Conservation (phyloP, 2,797 vertebrate species). For the Spinibarbus caldwelli region DNA sequence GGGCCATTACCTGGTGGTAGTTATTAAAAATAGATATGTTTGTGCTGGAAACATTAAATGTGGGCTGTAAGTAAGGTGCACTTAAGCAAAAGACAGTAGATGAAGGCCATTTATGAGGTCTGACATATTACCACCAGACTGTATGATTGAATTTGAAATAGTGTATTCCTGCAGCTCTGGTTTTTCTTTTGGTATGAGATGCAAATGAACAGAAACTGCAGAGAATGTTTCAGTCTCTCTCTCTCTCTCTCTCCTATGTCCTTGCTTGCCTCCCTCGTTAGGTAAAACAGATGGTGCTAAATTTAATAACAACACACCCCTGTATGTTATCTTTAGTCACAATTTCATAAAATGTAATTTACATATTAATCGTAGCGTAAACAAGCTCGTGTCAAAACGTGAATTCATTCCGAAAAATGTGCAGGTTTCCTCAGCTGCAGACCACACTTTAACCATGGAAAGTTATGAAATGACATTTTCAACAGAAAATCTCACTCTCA, state of each 20-base stretch:
- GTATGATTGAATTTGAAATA: conserved; percentile 15
- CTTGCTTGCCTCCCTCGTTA: conserved; percentile 25
- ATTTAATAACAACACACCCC: conserved; percentile 34
- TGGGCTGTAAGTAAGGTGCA: conserved; percentile 75
- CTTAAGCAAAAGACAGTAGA: conserved; percentile 69
- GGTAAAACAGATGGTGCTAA: conserved; percentile 53
- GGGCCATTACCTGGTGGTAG: conserved; percentile 68
- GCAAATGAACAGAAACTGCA: conserved; percentile 15
- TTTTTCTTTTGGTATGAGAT: not conserved
- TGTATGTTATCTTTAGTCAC: conserved; percentile 16
- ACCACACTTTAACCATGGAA: conserved; percentile 1
- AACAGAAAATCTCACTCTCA: not conserved
- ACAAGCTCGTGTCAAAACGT: not conserved
- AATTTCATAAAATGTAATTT: not conserved
- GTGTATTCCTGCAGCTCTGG: conserved; percentile 5
- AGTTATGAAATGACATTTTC: conserved; percentile 16
- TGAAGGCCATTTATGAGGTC: conserved; percentile 68
- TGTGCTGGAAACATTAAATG: conserved; percentile 70
- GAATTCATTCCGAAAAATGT: not conserved
- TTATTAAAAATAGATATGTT: conserved; percentile 68
- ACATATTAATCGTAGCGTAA: conserved; percentile 55
- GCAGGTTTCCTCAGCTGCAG: not conserved
- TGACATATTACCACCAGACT: conserved; percentile 46
- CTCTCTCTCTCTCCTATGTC: not conserved
- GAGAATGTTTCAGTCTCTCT: not conserved